Percentiles rank a stretch among this genome's conserved stretches.
phyloP scores from a whole-genome alignment of 2,888 invertebrate genomes.

The Stenchaetothrips biformis region DNA sequence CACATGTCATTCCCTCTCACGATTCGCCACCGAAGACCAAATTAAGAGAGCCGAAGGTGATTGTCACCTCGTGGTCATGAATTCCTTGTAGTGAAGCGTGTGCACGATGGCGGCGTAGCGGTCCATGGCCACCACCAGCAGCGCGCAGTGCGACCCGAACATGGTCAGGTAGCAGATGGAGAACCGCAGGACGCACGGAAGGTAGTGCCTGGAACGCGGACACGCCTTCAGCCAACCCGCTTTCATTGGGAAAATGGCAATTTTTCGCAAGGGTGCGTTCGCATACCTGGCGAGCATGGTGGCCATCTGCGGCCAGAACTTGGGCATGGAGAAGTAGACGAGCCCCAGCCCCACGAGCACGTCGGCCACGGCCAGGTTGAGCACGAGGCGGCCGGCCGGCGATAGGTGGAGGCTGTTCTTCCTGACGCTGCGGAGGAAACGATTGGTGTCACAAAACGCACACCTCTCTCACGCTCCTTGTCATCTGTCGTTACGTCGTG shows the following conservation, averaged over 20 bases:
- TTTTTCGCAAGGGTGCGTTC: not conserved
- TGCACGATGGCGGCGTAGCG: slow-evolving; percentile 13
- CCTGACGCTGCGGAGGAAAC: not conserved
- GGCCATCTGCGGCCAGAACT: not conserved
- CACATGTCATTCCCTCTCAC: too few species aligned
- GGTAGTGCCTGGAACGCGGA: not conserved
- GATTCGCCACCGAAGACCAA: too few species aligned
- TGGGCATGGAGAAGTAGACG: not conserved
- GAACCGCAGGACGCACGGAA: slow-evolving; percentile 2
- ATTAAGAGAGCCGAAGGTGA: too few species aligned
- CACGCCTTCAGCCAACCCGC: not conserved
- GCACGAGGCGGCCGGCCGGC: not conserved
- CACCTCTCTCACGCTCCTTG: not conserved
- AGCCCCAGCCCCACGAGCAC: not conserved
- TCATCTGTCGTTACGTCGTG: not conserved
- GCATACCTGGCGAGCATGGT: not conserved
- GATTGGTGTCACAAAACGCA: not conserved
- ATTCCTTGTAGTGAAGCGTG: slow-evolving; percentile 7
- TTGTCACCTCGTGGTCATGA: not conserved
- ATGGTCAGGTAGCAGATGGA: slow-evolving; percentile 7
- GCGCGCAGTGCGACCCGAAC: slow-evolving; percentile 12
- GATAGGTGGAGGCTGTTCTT: not conserved
- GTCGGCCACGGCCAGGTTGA: slow-evolving; percentile 6
- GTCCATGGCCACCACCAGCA: slow-evolving; percentile 7
- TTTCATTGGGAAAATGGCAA: not conserved